Evolutionary conservation across 2,888 invertebrate genomes (phyloP).

Genomic region (Notodonta dromedarius): DNA sequence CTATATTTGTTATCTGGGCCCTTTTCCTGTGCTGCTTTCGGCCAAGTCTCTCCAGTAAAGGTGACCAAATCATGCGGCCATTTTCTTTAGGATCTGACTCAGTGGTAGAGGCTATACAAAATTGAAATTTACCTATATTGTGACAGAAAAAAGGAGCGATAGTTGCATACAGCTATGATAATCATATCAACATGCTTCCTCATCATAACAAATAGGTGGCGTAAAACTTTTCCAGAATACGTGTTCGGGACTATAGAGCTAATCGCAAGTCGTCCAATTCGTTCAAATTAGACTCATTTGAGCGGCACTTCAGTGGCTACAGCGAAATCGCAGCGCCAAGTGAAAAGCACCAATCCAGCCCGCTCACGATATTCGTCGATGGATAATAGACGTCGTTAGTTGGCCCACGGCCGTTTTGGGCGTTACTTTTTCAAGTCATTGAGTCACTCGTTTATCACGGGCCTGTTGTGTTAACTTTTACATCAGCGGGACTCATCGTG

Average conservation of each 20-base stretch:
- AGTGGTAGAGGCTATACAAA: too few relatives aligned
- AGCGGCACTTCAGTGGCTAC: constrained; percentile 40
- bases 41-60: too few relatives aligned
- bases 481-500: constrained; percentile 49
- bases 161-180: too few relatives aligned
- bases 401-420: constrained; percentile 68
- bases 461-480: constrained; percentile 81
- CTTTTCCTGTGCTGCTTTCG: too few relatives aligned
- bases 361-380: constrained; percentile 56
- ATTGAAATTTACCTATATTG: too few relatives aligned
- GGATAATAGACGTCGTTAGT: constrained; percentile 80
- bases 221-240: constrained; percentile 16
- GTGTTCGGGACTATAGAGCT: constrained; percentile 36
- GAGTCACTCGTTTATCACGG: constrained; percentile 83
- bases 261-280: constrained; percentile 49
- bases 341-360: constrained; percentile 55
- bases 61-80: too few relatives aligned
- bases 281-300: constrained; percentile 62
- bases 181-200: background rate
- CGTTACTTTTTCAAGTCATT: constrained; percentile 83
- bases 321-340: constrained; percentile 47
- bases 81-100: too few relatives aligned
- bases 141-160: too few relatives aligned
- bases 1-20: too few relatives aligned
- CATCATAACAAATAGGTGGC: background rate